phyloP scores from a whole-genome alignment of 2,113 vertebrate genomes.

The Dinomys branickii region DNA sequence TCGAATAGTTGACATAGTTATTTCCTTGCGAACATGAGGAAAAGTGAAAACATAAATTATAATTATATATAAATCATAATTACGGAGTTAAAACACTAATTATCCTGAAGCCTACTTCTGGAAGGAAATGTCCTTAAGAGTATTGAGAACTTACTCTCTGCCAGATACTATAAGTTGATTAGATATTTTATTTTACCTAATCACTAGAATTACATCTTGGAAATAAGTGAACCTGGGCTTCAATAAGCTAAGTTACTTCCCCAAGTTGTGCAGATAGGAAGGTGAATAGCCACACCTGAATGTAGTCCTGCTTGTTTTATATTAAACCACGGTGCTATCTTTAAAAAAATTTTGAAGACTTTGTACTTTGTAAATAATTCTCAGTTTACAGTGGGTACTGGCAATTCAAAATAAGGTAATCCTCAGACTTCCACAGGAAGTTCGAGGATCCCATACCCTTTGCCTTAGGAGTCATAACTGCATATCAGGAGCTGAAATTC shows the following conservation, averaged over 20 bases:
- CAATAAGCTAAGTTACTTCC: not conserved
- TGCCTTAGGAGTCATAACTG: not conserved
- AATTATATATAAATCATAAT: not conserved
- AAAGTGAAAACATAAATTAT: not conserved
- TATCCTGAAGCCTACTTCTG: not conserved
- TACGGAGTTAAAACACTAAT: conserved; percentile 42
- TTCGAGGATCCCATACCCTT: not conserved
- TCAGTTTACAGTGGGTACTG: not conserved
- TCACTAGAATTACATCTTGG: not conserved
- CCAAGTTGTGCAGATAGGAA: not conserved
- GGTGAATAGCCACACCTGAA: not conserved
- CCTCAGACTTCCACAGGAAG: not conserved
- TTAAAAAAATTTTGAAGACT: not conserved
- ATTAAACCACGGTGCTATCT: not conserved
- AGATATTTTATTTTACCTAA: conserved; percentile 28
- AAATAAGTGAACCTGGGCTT: not conserved
- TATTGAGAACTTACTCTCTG: not conserved
- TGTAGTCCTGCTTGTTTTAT: not conserved
- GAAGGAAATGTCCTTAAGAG: not conserved
- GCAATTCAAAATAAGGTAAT: not conserved
- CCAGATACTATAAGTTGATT: not conserved
- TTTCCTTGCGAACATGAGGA: conserved; percentile 1
- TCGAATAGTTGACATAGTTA: not conserved
- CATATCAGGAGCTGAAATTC: not conserved
- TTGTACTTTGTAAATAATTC: not conserved